A percentile compares a stretch with the other conserved stretches of the same genome.
These are phyloP conservation scores for Brachionus paranguensis DNA, from an alignment of 1,140 invertebrate species.

Conservation along the genomic window DNA sequence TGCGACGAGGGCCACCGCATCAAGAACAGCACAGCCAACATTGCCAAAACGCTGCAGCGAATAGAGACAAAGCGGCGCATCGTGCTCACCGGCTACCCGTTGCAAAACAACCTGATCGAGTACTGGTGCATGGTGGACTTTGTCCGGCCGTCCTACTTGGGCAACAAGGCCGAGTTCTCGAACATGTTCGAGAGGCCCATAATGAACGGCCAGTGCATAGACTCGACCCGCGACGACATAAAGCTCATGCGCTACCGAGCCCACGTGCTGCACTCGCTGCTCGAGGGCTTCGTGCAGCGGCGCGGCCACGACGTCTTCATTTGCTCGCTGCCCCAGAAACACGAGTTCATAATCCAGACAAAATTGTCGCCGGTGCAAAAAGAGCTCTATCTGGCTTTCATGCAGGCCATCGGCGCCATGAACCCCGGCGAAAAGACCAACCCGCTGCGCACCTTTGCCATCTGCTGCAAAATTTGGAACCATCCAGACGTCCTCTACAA, in stretches of 20 bases:
- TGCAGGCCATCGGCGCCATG: conserved; percentile 78
- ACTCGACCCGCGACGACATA: conserved; percentile 81
- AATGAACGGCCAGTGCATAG: conserved; percentile 84
- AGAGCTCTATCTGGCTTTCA: conserved; percentile 78
- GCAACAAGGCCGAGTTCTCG: conserved; percentile 79
- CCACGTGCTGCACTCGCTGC: conserved; percentile 83
- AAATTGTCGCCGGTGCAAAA: conserved; percentile 20
- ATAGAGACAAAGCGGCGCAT: conserved; percentile 69
- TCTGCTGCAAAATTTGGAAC: conserved; percentile 99
- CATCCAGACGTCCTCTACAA: conserved; percentile 93
- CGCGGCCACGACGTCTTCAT: conserved; percentile 35
- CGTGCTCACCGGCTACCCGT: conserved; percentile 84
- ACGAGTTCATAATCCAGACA: conserved; percentile 19
- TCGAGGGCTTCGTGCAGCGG: conserved; percentile 78
- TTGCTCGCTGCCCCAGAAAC: not conserved
- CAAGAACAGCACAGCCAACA: conserved; percentile 85
- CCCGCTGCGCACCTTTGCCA: conserved; percentile 91
- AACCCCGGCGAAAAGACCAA: conserved; percentile 72
- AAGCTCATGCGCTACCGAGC: conserved; percentile 85
- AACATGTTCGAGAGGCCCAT: conserved; percentile 67
- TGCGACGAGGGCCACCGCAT: conserved; percentile 90
- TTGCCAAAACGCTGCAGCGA: conserved; percentile 70
- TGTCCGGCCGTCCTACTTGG: conserved; percentile 85
- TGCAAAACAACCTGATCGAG: conserved; percentile 80
- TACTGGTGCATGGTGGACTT: conserved; percentile 94